Conservation (phyloP, 1,140 invertebrate species). For the Polypedilum vanderplanki region DNA sequence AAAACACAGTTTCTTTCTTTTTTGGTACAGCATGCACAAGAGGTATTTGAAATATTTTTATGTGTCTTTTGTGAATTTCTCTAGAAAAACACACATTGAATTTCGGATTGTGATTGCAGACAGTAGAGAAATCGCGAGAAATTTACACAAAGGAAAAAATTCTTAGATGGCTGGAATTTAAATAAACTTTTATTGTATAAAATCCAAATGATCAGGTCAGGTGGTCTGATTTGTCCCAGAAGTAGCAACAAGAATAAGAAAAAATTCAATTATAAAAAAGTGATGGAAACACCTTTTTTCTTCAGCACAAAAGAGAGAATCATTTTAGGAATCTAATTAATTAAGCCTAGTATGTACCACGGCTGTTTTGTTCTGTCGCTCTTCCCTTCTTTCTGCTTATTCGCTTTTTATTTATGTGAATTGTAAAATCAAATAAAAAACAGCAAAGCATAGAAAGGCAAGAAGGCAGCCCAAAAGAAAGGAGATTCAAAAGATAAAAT, state of each 20-base stretch:
- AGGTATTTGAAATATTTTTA: background rate
- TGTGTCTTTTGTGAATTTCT: constrained; percentile 1
- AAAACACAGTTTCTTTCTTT: background rate
- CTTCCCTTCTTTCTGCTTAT: background rate
- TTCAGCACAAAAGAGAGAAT: background rate
- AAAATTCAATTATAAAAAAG: background rate
- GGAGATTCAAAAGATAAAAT: constrained; percentile 21
- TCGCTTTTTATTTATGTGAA: constrained; percentile 20
- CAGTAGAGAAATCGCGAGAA: background rate
- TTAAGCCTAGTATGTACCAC: background rate
- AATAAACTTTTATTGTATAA: background rate
- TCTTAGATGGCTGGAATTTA: background rate
- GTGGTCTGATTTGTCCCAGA: constrained; percentile 22
- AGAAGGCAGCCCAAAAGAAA: background rate
- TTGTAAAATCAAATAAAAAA: background rate
- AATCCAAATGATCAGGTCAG: background rate
- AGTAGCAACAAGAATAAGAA: background rate
- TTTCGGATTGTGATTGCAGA: no score
- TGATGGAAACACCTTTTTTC: no score
- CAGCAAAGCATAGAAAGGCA: background rate
- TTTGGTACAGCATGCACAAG: background rate
- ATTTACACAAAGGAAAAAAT: constrained; percentile 1
- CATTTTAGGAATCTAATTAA: constrained; percentile 22
- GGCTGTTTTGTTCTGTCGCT: background rate
- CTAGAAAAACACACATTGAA: no score